These are phyloP conservation scores for Paramormyrops kingsleyae DNA, from an alignment of 2,113 vertebrate genomes.

Conservation along the genomic window DNA sequence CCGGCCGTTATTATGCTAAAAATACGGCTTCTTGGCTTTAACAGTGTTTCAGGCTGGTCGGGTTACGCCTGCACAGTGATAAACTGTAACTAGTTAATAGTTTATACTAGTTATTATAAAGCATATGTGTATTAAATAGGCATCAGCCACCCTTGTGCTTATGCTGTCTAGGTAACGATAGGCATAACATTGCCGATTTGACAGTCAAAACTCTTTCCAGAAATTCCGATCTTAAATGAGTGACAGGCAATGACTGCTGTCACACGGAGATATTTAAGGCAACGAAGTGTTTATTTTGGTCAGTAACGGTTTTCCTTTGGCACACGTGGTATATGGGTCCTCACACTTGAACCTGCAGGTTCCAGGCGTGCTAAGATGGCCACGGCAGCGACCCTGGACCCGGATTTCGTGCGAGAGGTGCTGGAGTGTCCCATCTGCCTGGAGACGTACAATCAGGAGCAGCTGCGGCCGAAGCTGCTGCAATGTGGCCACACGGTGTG, in stretches of 20 bases:
- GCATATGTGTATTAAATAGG: background rate
- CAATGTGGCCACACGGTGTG: slow-evolving; percentile 95
- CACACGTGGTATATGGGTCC: background rate
- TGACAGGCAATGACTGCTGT: background rate
- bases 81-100: background rate
- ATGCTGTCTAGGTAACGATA: background rate
- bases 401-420: slow-evolving; percentile 84
- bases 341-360: background rate
- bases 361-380: slow-evolving; percentile 61
- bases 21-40: background rate
- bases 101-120: background rate
- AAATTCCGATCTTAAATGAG: background rate
- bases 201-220: background rate
- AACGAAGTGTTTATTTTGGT: background rate
- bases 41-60: background rate
- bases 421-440: slow-evolving; percentile 94
- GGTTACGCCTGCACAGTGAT: background rate
- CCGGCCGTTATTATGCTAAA: background rate
- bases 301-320: background rate
- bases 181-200: background rate
- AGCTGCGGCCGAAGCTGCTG: slow-evolving; percentile 85
- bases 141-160: background rate
- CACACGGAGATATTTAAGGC: background rate
- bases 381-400: slow-evolving; percentile 70
- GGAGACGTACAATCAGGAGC: slow-evolving; percentile 87